These are phyloP conservation scores for Penaeus monodon DNA, from an alignment of 2,888 invertebrate species.

Conservation along the genomic window DNA sequence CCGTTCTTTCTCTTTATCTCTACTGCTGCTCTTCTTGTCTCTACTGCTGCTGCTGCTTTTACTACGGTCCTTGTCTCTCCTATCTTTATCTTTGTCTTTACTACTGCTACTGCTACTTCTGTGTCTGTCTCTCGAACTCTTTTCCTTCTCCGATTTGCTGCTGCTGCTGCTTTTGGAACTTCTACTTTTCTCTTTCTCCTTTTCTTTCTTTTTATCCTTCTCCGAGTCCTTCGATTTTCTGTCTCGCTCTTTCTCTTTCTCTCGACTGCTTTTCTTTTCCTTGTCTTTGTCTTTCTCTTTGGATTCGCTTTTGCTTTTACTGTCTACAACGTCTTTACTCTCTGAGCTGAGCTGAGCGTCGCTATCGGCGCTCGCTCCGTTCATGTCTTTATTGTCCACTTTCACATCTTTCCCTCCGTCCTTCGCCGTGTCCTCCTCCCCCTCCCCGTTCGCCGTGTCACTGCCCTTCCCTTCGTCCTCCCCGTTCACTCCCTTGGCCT, in stretches of 20 bases:
- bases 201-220: not conserved
- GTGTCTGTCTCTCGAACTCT: slow-evolving; percentile 12
- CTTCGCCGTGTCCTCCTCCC: slow-evolving; percentile 5
- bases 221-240: not conserved
- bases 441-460: not conserved
- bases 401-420: slow-evolving; percentile 5
- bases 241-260: not conserved
- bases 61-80: slow-evolving; percentile 16
- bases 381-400: slow-evolving; percentile 29
- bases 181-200: not conserved
- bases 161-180: too few relatives aligned
- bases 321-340: not conserved
- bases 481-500: slow-evolving; percentile 7
- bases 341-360: slow-evolving; percentile 24
- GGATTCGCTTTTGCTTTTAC: slow-evolving; percentile 23
- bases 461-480: slow-evolving; percentile 2
- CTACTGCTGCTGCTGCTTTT: slow-evolving; percentile 23
- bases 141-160: slow-evolving; percentile 11
- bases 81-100: slow-evolving; percentile 23
- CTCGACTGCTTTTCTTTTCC: slow-evolving; percentile 17
- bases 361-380: slow-evolving; percentile 10
- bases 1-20: slow-evolving; percentile 34
- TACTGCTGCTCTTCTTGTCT: slow-evolving; percentile 32
- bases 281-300: slow-evolving; percentile 28
- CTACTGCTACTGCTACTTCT: slow-evolving; percentile 40